phyloP scores from a whole-genome alignment of 2,113 vertebrate species.

The Menura novaehollandiae region DNA sequence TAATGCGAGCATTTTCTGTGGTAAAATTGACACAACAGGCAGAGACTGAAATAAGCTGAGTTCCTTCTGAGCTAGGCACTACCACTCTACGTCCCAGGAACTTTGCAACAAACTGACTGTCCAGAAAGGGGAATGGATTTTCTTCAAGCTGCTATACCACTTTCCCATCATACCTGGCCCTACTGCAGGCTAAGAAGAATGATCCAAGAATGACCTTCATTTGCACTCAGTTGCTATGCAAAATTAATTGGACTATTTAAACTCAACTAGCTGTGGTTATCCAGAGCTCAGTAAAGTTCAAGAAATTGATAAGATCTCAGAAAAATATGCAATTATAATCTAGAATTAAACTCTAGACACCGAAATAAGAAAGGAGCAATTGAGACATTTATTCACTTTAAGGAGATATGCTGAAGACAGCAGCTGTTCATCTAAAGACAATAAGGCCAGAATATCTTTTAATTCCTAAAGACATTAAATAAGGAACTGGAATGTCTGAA shows the following conservation, averaged over 20 bases:
- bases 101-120: background rate
- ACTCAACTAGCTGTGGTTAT: background rate
- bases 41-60: background rate
- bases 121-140: background rate
- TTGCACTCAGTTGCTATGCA: background rate
- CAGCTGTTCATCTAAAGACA: background rate
- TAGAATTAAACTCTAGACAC: background rate
- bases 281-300: background rate
- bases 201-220: background rate
- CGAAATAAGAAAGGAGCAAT: background rate
- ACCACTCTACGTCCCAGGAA: background rate
- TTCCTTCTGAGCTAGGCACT: background rate
- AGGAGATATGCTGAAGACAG: background rate
- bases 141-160: background rate
- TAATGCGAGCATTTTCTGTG: background rate
- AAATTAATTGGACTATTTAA: slow-evolving; percentile 23
- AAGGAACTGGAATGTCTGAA: background rate
- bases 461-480: background rate
- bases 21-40: background rate
- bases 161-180: background rate
- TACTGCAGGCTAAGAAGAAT: background rate
- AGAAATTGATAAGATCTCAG: background rate
- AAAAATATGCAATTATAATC: slow-evolving; percentile 13
- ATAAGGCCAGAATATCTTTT: background rate
- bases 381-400: background rate